These are phyloP conservation scores for Hydropsyche betteni DNA, from an alignment of 2,888 invertebrate genomes.

Conservation along the genomic window DNA sequence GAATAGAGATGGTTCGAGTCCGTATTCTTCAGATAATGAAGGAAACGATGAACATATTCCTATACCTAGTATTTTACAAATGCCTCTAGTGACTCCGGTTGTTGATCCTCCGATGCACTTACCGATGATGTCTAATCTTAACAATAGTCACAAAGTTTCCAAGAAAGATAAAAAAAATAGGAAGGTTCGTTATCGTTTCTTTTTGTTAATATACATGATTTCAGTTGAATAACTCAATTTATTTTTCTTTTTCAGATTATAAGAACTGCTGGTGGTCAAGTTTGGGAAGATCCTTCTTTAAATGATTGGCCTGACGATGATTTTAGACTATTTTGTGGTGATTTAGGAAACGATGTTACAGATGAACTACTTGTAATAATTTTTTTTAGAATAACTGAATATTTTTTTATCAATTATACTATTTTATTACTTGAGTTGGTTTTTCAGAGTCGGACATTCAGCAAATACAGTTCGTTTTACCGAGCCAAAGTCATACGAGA, in stretches of 20 bases:
- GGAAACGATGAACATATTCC: not conserved
- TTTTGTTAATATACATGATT: too few relatives aligned
- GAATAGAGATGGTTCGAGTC: slow-evolving; percentile 2
- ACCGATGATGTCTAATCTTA: not conserved
- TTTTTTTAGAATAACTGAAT: slow-evolving; percentile 51
- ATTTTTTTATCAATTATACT: not conserved
- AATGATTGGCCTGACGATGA: slow-evolving; percentile 98
- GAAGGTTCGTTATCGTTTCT: slow-evolving; percentile 45
- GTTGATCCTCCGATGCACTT: slow-evolving; percentile 13
- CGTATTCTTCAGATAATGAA: not conserved
- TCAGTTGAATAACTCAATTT: slow-evolving; percentile 22
- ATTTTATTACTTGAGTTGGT: not conserved
- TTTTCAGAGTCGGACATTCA: slow-evolving; percentile 84
- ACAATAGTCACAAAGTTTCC: slow-evolving; percentile 63
- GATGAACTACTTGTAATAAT: slow-evolving; percentile 83
- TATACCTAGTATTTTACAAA: not conserved
- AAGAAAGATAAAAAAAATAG: slow-evolving; percentile 56
- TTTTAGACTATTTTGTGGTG: slow-evolving; percentile 99
- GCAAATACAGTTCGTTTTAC: slow-evolving; percentile 91
- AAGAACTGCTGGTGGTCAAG: slow-evolving; percentile 90
- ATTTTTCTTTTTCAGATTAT: slow-evolving; percentile 68
- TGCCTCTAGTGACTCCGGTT: slow-evolving; percentile 21
- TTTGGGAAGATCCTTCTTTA: slow-evolving; percentile 95
- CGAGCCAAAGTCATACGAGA: slow-evolving; percentile 96
- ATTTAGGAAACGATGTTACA: slow-evolving; percentile 98